A percentile compares a stretch with the other conserved stretches of the same genome.
Evolutionary conservation across 30 jellyfish, hydroid and myxozoan species (phyloP).

Genomic region (Cassiopea andromeda): DNA sequence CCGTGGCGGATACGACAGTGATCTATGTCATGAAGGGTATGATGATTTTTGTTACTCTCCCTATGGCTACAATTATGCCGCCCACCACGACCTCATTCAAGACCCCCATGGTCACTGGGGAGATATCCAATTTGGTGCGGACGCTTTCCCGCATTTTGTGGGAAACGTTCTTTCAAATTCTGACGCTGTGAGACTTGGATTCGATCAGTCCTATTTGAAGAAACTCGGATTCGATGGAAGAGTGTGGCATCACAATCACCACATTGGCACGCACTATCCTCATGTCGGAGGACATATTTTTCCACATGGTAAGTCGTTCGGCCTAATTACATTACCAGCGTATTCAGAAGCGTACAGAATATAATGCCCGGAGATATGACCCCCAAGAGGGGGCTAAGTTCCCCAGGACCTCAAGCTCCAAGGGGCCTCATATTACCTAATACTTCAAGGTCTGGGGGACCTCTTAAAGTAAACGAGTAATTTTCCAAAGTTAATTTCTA

Average conservation of each 20-base stretch:
- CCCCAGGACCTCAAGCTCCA: no score
- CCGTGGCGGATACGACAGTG: not conserved
- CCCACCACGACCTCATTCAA: not conserved
- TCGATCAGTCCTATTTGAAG: slow-evolving; percentile 40
- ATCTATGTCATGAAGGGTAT: not conserved
- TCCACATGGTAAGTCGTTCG: no score
- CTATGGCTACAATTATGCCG: not conserved
- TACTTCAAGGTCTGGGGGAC: no score
- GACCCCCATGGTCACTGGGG: slow-evolving; percentile 13
- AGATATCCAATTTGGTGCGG: not conserved
- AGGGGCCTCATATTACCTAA: no score
- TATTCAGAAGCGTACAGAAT: no score
- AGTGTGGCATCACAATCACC: slow-evolving; percentile 20
- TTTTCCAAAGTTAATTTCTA: no score
- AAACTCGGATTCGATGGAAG: slow-evolving; percentile 37
- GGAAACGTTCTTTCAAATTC: slow-evolving; percentile 32
- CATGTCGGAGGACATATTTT: slow-evolving; percentile 16
- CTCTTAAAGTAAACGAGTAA: no score
- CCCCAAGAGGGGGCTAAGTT: no score
- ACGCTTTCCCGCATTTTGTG: slow-evolving; percentile 20
- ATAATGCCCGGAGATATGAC: no score
- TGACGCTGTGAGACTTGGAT: slow-evolving; percentile 25
- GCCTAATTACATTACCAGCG: no score
- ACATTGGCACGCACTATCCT: not conserved
- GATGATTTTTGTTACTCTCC: slow-evolving; percentile 1